Evolutionary conservation across 2,888 invertebrate species (phyloP), one percentile per base, ranked within the genome.

Genomic region (Hydraecia micacea): DNA sequence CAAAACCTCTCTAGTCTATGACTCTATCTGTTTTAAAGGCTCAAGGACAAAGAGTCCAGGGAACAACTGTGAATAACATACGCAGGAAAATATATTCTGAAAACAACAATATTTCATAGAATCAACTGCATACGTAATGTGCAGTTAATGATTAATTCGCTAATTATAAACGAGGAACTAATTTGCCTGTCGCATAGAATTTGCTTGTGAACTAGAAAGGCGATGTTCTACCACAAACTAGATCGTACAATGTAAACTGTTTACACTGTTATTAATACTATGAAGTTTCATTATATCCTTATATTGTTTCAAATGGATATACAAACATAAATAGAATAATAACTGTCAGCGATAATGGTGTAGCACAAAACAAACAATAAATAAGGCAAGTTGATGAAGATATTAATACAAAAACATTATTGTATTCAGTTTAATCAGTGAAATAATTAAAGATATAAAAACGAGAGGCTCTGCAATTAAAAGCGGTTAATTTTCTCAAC

Each of bases 111-210:
- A 21, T 42, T 52, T 62, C 28, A 73, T 55, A 67, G n/a, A 67
- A 52, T 32, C 46, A 52, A 42, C 67, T 32, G 28, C 46, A 28
- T 58, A 58, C 9, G 21, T 46, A 60, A 62, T 65, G 18, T 66
- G 52, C 60, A 9, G 32, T 83, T 67, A 72, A 79, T 84, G 71
- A 81, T 75, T 80, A 62, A 80, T 79, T 78, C 66, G 60, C 63
- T 75, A 80, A 87, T 82, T 80, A 80, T 32, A 68, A 79, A 73
- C 32, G 6, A 83, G 80, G 78, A 85, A 86, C 68, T 85, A 71
- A 85, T 85, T 85, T 76, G 58, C 65, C n/a, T 78, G 60, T 69
- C 65, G 55, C 58, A 68, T 79, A 65, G n/a, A 73, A 66, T 52
- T 70, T 73, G 67, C 70, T 42, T 65, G 28, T 39, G 42, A 73